phyloP scores from a whole-genome alignment of 2,888 invertebrate genomes.

The Ectemnius cavifrons region DNA sequence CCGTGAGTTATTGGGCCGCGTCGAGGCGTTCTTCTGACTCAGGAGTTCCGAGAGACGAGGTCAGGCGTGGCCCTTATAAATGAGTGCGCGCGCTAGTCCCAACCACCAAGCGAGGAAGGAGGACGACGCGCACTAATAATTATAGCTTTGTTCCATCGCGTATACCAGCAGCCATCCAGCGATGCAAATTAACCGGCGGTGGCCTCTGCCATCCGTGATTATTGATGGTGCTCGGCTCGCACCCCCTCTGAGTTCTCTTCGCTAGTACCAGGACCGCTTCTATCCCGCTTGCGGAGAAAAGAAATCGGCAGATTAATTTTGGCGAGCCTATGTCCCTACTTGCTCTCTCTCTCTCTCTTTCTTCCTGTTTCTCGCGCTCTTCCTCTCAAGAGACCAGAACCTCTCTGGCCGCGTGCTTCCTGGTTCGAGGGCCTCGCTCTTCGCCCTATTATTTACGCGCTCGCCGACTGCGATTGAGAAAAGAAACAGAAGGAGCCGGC shows the following conservation, averaged over 20 bases:
- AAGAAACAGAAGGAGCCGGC: no score
- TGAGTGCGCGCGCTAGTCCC: conserved; percentile 59
- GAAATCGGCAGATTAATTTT: conserved; percentile 16
- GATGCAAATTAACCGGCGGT: conserved; percentile 66
- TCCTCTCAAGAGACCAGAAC: no score
- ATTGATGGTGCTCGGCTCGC: conserved; percentile 31
- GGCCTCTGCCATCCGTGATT: conserved; percentile 20
- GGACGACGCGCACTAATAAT: conserved; percentile 77
- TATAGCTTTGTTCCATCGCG: conserved; percentile 72
- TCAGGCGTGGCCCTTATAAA: conserved; percentile 69
- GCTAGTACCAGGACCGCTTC: neutral
- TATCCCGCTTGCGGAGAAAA: conserved; percentile 28
- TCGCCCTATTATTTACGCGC: no score
- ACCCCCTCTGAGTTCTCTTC: no score
- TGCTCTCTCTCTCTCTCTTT: no score
- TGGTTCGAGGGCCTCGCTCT: no score
- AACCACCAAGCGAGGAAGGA: no score
- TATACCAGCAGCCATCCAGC: conserved; percentile 60
- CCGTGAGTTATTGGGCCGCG: conserved; percentile 18
- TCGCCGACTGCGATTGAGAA: no score
- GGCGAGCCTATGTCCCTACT: neutral
- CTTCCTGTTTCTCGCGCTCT: no score
- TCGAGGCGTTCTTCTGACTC: no score
- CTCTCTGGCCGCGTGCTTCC: no score
- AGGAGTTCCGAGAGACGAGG: conserved; percentile 13